Evolutionary conservation across 2,797 vertebrate species (phyloP).

Genomic region (Ataeniobius toweri): DNA sequence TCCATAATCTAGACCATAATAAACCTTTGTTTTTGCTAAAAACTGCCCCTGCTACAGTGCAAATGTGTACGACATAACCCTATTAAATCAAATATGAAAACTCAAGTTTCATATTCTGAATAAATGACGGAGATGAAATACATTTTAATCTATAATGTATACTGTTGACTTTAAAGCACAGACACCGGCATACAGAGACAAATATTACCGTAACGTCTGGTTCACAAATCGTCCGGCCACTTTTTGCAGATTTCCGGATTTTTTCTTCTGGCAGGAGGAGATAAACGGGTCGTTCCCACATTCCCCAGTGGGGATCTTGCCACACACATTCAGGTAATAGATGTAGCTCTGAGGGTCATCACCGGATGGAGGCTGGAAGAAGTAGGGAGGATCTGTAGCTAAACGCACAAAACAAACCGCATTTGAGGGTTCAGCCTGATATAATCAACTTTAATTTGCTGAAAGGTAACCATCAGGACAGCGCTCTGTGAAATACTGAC

Average conservation of each 20-base stretch:
- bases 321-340: conserved; percentile 91
- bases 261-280: conserved; percentile 89
- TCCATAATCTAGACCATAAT: not conserved
- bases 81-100: not conserved
- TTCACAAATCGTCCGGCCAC: conserved; percentile 85
- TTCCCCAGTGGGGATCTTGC: conserved; percentile 29
- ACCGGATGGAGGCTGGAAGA: conserved; percentile 52
- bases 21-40: not conserved
- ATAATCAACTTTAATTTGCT: not conserved
- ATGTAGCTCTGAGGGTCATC: conserved; percentile 78
- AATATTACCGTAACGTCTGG: conserved; percentile 87
- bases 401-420: conserved; percentile 6
- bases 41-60: too few relatives aligned
- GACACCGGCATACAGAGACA: not conserved
- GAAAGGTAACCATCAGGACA: not conserved
- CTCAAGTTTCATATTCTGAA: not conserved
- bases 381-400: conserved; percentile 60
- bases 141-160: not conserved
- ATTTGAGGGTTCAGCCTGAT: not conserved
- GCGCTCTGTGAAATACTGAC: too few relatives aligned
- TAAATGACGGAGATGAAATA: not conserved
- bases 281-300: conserved; percentile 65
- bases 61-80: too few relatives aligned
- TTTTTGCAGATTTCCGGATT: conserved; percentile 46
- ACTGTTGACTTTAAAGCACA: not conserved